phyloP scores from a whole-genome alignment of 2,797 vertebrate species.

The Rachycentron canadum region DNA sequence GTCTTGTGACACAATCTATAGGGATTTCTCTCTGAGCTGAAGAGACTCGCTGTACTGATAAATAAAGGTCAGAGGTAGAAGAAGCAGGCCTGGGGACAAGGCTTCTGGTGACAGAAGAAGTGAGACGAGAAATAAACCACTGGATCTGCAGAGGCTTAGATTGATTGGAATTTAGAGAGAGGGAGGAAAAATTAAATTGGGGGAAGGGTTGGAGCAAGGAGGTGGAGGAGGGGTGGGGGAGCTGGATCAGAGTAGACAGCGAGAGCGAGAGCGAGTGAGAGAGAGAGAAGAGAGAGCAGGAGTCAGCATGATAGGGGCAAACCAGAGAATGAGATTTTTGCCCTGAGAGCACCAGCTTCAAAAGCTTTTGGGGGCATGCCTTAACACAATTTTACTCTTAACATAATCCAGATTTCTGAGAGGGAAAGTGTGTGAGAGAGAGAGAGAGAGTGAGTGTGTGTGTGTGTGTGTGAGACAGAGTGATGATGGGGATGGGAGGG shows the following conservation, averaged over 20 bases:
- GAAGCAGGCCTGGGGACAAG: conserved; percentile 28
- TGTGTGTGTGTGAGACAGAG: conserved; percentile 18
- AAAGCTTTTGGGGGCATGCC: conserved; percentile 71
- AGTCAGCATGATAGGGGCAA: conserved; percentile 67
- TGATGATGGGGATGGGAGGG: conserved; percentile 37
- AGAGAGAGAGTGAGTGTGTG: conserved; percentile 30
- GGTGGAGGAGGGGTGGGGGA: conserved; percentile 4
- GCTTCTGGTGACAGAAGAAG: conserved; percentile 52
- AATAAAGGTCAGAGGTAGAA: conserved; percentile 75
- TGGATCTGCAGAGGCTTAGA: conserved; percentile 67
- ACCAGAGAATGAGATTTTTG: conserved; percentile 74
- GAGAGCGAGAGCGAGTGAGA: conserved; percentile 31
- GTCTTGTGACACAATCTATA: conserved; percentile 53
- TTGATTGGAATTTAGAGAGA: conserved; percentile 77
- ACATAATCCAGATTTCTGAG: conserved; percentile 71
- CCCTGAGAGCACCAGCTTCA: conserved; percentile 72
- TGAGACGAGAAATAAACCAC: conserved; percentile 63
- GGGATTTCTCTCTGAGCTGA: conserved; percentile 50
- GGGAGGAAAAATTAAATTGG: conserved; percentile 63
- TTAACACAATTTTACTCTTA: conserved; percentile 72
- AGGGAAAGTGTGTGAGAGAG: conserved; percentile 31
- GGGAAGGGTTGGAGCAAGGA: conserved; percentile 15
- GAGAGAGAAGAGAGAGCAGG: conserved; percentile 53
- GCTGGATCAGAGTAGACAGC: conserved; percentile 54
- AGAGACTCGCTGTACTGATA: conserved; percentile 53